Percentiles rank a stretch among this genome's conserved stretches.
These are phyloP conservation scores for Todus mexicanus DNA, from an alignment of 2,797 vertebrate species.

Conservation along the genomic window DNA sequence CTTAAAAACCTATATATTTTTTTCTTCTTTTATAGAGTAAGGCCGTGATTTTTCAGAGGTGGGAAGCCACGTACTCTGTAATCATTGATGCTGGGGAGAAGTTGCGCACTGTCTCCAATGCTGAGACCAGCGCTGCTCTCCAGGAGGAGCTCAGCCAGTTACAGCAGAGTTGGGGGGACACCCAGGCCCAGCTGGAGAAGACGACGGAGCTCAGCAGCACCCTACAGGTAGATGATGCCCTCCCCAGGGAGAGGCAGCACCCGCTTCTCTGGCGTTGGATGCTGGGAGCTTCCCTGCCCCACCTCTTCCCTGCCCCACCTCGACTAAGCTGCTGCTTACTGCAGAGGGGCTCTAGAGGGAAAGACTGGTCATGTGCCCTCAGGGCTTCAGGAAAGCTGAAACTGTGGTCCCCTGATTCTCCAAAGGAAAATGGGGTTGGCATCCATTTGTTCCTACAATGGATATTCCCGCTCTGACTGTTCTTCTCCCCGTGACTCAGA, in stretches of 20 bases:
- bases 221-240: constrained; percentile 74
- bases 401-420: background rate
- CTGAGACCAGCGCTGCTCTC: constrained; percentile 71
- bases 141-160: constrained; percentile 77
- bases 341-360: background rate
- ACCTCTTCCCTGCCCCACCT: no score
- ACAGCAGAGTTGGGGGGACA: constrained; percentile 81
- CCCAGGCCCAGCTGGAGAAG: constrained; percentile 73
- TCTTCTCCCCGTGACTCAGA: background rate
- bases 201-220: constrained; percentile 68
- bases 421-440: background rate
- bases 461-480: background rate
- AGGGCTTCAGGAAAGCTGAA: background rate
- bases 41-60: constrained; percentile 81
- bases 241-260: background rate
- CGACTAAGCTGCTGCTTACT: background rate
- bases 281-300: background rate
- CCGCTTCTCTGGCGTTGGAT: background rate
- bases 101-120: constrained; percentile 73
- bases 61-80: constrained; percentile 77
- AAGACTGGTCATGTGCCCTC: background rate
- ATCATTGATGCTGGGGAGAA: constrained; percentile 81
- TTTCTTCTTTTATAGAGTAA: constrained; percentile 72
- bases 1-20: background rate
- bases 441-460: background rate